Base-by-base conservation (phyloP, 2,797 vertebrate genomes). In the Aldrovandia affinis region DNA sequence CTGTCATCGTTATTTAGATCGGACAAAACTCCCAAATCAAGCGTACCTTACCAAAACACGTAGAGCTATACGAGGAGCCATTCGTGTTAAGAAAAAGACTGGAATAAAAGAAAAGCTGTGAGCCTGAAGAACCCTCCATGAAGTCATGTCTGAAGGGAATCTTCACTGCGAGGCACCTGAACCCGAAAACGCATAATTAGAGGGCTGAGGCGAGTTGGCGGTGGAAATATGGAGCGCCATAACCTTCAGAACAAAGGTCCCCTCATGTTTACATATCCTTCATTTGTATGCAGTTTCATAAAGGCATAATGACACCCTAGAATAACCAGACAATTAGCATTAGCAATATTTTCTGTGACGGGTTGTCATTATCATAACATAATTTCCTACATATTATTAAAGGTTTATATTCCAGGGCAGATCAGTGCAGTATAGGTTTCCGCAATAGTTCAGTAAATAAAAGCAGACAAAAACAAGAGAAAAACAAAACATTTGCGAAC, bases 291-390 rank as follows among this genome's bases (percentile, higher is more conserved):
- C 30, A 28, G 22, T n/a, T 33, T 63, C 25, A 47, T 47, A 78
- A 78, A 42, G 25, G 39, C 44, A 78, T 75, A 75, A 75, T 82
- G 30, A 82, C 81, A 70, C 44, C 52, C 68, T 47, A 10, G 25
- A 39, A 77, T 25, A 77, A 68, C 30, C 12, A 2, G 30, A 33
- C 10, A 14, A 18, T 15, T 33, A 14, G 12, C 30, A 68, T 68
- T 68, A 68, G 9, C 61, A 30, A 30, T 6, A 8, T 65, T 65
- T 28, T 52, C 50, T 28, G 8, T 2, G 28, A 33, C 15, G 28
- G 28, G 12, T 33, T 68, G 28, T 18, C 63, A 33, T 22, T 68
- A 68, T 68, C 2, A 9, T 68, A 33, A 33, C 33, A 15, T 15
- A 15, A 33, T 33, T 33, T 30, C 63, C 63, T 30, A 14, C 30